These are phyloP conservation scores for Bufo gargarizans DNA, from an alignment of 2,113 vertebrate species.

Conservation along the genomic window DNA sequence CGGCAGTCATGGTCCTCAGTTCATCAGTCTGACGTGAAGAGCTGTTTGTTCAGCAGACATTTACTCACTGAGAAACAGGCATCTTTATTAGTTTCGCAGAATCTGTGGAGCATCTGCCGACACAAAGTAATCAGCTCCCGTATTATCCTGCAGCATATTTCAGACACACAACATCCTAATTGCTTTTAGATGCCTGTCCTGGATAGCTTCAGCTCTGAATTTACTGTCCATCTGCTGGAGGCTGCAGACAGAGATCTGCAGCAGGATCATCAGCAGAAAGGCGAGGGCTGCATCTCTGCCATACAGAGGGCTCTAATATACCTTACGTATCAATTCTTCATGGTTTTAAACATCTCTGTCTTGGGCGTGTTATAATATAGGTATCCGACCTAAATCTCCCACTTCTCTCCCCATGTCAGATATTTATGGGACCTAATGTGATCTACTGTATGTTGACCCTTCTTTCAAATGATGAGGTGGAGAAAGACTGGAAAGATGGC, in stretches of 20 bases:
- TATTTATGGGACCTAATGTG: no score
- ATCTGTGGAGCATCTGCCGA: conserved; percentile 40
- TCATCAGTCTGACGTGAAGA: conserved; percentile 22
- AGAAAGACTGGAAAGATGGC: no score
- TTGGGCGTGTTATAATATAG: no score
- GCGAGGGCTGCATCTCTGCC: background rate
- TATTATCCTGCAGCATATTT: conserved; percentile 47
- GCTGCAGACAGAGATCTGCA: conserved; percentile 25
- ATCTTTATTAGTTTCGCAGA: conserved; percentile 22
- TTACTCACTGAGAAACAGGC: conserved; percentile 4
- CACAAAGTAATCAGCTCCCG: conserved; percentile 34
- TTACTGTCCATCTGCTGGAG: conserved; percentile 9
- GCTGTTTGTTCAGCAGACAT: conserved; percentile 11
- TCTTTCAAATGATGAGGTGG: no score
- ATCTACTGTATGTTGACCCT: no score
- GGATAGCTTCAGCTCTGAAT: conserved; percentile 30
- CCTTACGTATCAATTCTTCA: background rate
- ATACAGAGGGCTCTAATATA: background rate
- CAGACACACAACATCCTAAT: conserved; percentile 34
- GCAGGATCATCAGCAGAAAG: background rate
- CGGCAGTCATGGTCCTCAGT: background rate
- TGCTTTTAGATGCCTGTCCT: conserved; percentile 47
- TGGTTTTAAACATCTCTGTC: background rate
- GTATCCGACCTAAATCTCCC: no score
- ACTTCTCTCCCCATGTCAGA: no score